A percentile compares a stretch with the other conserved stretches of the same genome.
phyloP scores from a whole-genome alignment of 1,140 invertebrate species.

The Diuraphis noxia region DNA sequence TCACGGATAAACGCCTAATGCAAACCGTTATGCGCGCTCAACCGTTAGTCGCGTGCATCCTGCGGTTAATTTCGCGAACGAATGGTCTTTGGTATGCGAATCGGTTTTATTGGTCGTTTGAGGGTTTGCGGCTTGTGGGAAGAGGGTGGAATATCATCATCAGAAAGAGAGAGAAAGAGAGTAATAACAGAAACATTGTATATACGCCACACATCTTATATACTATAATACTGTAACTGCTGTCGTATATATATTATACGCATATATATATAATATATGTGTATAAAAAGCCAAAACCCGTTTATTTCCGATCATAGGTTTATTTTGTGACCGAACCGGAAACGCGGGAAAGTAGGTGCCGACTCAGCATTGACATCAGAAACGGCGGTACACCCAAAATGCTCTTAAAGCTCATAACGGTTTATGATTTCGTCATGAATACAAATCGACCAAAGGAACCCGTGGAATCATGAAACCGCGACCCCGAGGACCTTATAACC shows the following conservation, averaged over 20 bases:
- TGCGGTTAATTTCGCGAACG: slow-evolving; percentile 50
- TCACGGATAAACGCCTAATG: slow-evolving; percentile 14
- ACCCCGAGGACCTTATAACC: slow-evolving; percentile 13
- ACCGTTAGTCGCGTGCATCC: background rate
- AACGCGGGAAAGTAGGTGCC: background rate
- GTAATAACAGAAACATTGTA: background rate
- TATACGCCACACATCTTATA: background rate
- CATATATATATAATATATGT: background rate
- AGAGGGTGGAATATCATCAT: background rate
- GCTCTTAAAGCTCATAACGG: slow-evolving; percentile 20
- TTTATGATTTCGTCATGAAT: slow-evolving; percentile 41
- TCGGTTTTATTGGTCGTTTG: slow-evolving; percentile 47
- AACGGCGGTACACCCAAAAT: background rate
- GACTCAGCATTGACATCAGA: background rate
- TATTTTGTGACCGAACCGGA: background rate
- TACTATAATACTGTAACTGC: background rate
- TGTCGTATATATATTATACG: background rate
- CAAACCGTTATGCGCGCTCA: slow-evolving; percentile 14
- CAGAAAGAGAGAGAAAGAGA: background rate
- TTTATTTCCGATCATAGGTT: background rate
- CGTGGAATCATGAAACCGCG: background rate
- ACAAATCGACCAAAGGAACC: slow-evolving; percentile 39
- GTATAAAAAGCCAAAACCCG: background rate
- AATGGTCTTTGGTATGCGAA: background rate
- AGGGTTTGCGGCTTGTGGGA: background rate